Base-by-base conservation (phyloP, 2,797 vertebrate genomes). In the Onychomys arenicola region DNA sequence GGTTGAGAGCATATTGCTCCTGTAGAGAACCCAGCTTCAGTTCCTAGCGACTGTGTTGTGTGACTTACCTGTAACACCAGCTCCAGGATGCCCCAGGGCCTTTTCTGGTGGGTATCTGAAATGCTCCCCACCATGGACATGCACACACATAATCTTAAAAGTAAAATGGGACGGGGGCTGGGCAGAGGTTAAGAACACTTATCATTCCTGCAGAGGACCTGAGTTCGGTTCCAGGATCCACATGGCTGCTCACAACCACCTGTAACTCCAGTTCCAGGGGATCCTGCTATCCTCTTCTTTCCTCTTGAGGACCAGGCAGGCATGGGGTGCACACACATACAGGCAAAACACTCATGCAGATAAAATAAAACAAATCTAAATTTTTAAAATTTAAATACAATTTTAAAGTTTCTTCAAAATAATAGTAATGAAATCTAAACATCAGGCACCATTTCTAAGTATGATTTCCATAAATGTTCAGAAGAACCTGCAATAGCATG, bases 381-480 rank as follows among this genome's bases (percentile, higher is more conserved):
- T 21, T 55, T n/a, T 16, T 25, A 2, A 43, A 52, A 52, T 67
- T 67, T 69, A 69, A 52, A 52, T 49, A 69, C 12, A 52, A 13
- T 29, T 67, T 71, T 86, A 85, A 85, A 67, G 63, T 71, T 69
- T 52, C 46, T 86, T 52, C 37, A 63, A 46, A 65, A 37, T 29
- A 71, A 71, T 37, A 69, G 25, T 37, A 27, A 67, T 27, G 34
- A 93, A 88, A 85, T 69, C 46, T 34, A 85, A 96, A 91, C 85
- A 40, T 3, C 77, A 59, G 27, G n/a, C 46, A 86, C 91, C 37
- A 49, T 76, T 92, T 82, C 73, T 11, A 89, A 96, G 40, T 21
- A 85, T 1, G 21, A 59, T 86, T 94, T 90, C 61, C 25, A 5
- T n/a, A 29, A 82, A 92, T 43, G n/a, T 4, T 92, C 93, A 83